Percentiles rank a stretch among this genome's conserved stretches.
Evolutionary conservation across 2,888 invertebrate genomes (phyloP).

Genomic region (Rhimphoctona megacephalus): DNA sequence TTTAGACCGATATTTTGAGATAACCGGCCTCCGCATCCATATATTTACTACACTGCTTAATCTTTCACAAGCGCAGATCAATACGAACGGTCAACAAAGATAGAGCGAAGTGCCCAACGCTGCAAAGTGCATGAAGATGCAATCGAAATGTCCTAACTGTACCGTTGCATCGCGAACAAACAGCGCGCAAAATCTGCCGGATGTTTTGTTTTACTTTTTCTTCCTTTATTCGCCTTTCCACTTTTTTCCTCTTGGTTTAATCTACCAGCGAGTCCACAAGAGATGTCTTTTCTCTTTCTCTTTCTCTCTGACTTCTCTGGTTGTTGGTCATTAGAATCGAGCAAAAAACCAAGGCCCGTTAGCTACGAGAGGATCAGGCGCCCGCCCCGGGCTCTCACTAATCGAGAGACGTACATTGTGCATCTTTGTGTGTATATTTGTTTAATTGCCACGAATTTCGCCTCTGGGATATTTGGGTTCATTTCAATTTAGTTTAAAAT

Average conservation of each 20-base stretch:
- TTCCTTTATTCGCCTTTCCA: constrained; percentile 20
- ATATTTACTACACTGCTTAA: not conserved
- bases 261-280: constrained; percentile 70
- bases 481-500: not conserved
- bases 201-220: constrained; percentile 24
- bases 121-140: constrained; percentile 27
- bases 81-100: constrained; percentile 1
- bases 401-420: constrained; percentile 47
- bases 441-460: not conserved
- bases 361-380: constrained; percentile 54
- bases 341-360: constrained; percentile 68
- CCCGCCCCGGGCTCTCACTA: constrained; percentile 49
- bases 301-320: constrained; percentile 32
- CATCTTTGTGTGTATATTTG: constrained; percentile 1
- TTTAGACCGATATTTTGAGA: not conserved
- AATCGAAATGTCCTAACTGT: constrained; percentile 45
- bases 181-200: constrained; percentile 52
- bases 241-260: constrained; percentile 70
- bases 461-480: not conserved
- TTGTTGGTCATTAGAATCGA: constrained; percentile 67
- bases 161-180: constrained; percentile 54
- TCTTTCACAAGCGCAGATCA: not conserved
- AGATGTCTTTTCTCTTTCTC: constrained; percentile 13
- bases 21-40: not conserved
- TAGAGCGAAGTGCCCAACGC: not conserved